Conservation (phyloP, 2,797 vertebrate species). For the Antennarius maculatus region DNA sequence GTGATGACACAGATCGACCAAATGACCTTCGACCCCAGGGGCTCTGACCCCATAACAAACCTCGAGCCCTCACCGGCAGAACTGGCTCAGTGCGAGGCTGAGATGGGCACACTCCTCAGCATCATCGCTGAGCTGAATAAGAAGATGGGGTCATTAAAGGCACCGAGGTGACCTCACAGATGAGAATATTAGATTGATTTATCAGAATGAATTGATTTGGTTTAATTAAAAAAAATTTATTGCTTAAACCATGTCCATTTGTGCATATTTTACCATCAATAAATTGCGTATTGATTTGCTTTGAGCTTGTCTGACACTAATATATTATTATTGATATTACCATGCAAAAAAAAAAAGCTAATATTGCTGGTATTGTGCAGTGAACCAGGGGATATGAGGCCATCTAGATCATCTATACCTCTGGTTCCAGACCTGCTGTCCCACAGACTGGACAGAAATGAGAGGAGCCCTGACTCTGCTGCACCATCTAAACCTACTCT, state of each 20-base stretch:
- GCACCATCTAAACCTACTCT: constrained; percentile 47
- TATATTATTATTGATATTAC: neutral
- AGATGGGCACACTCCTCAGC: constrained; percentile 69
- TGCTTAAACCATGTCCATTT: neutral
- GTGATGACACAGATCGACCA: constrained; percentile 33
- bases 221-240: neutral
- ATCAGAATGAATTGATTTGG: neutral
- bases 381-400: constrained; percentile 63
- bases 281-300: neutral
- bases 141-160: constrained; percentile 78
- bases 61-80: constrained; percentile 70
- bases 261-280: neutral
- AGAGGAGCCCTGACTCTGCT: constrained; percentile 39
- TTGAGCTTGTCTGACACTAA: neutral
- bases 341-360: neutral
- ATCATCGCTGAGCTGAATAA: constrained; percentile 74
- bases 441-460: constrained; percentile 58
- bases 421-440: constrained; percentile 68
- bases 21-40: constrained; percentile 45
- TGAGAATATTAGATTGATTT: neutral
- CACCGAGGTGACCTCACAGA: constrained; percentile 69
- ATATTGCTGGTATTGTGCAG: constrained; percentile 54
- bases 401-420: constrained; percentile 47
- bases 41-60: constrained; percentile 48
- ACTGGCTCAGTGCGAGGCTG: constrained; percentile 76